Conservation (phyloP, 2,113 vertebrate genomes). For the Dissostichus mawsoni region DNA sequence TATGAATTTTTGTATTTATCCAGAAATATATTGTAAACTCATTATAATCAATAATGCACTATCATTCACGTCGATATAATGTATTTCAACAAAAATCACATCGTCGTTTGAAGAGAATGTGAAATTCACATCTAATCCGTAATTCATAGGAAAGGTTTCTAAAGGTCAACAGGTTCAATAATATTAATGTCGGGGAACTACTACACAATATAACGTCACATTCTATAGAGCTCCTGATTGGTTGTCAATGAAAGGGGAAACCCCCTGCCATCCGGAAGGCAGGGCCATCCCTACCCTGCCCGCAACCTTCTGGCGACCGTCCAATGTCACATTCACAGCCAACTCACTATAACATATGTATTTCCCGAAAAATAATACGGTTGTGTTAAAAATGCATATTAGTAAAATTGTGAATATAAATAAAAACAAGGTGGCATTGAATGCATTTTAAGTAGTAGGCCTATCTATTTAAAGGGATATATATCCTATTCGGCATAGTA, state of each 20-base stretch:
- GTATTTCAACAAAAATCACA: background rate
- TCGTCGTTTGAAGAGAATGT: background rate
- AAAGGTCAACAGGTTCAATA: background rate
- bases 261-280: constrained; percentile 34
- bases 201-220: constrained; percentile 57
- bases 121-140: background rate
- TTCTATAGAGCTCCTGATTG: constrained; percentile 61
- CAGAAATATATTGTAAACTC: background rate
- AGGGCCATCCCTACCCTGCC: constrained; percentile 38
- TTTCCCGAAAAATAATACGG: background rate
- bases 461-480: no score
- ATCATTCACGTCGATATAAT: background rate
- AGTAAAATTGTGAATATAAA: background rate
- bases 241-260: constrained; percentile 67
- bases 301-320: constrained; percentile 36
- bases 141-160: background rate
- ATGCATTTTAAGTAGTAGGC: background rate
- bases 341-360: background rate
- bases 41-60: background rate
- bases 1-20: background rate
- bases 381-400: background rate
- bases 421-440: background rate
- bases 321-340: constrained; percentile 49
- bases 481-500: background rate
- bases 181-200: constrained; percentile 49